These are phyloP conservation scores for Dreissena rostriformis DNA, from an alignment of 1,140 invertebrate species.

Conservation along the genomic window DNA sequence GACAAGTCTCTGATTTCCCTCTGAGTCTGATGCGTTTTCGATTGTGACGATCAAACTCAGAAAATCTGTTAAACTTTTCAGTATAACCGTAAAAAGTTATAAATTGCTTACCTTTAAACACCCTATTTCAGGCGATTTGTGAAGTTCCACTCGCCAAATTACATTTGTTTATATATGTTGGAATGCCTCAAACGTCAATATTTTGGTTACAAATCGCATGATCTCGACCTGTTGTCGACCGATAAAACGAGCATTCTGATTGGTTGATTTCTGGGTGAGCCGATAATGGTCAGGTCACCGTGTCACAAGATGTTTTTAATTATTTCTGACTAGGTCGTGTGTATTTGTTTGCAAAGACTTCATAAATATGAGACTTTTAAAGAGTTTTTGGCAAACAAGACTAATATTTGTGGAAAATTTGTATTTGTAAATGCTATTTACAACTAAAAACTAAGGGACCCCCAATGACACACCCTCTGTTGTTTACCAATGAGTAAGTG, in stretches of 20 bases:
- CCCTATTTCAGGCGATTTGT: background rate
- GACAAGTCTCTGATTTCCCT: too few relatives aligned
- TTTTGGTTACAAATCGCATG: background rate
- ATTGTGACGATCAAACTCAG: background rate
- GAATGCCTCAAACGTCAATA: background rate
- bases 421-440: too few relatives aligned
- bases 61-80: background rate
- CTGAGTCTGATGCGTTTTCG: too few relatives aligned
- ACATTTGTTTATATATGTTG: background rate
- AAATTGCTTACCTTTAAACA: background rate
- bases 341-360: too few relatives aligned
- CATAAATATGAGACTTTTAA: too few relatives aligned
- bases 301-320: background rate
- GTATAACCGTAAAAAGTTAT: background rate
- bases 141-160: background rate
- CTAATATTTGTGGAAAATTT: too few relatives aligned
- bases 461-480: too few relatives aligned
- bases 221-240: background rate
- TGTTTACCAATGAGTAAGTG: too few relatives aligned
- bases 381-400: too few relatives aligned
- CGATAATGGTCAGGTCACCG: conserved; percentile 22
- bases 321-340: too few relatives aligned
- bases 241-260: conserved; percentile 18
- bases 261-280: conserved; percentile 19
- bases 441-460: too few relatives aligned